These are phyloP conservation scores for Tortrix viridana DNA, from an alignment of 2,888 invertebrate genomes.

Conservation along the genomic window DNA sequence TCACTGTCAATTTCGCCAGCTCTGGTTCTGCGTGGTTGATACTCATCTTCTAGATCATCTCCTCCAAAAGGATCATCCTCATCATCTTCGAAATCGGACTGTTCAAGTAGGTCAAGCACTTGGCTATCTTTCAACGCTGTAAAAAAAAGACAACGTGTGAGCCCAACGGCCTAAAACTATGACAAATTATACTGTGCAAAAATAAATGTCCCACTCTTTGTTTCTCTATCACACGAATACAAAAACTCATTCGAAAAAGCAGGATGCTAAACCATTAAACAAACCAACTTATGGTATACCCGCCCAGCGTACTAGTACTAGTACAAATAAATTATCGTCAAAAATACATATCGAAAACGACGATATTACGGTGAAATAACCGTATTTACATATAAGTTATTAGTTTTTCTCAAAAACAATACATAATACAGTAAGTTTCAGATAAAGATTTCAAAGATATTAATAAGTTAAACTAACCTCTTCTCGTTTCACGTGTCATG, in stretches of 20 bases:
- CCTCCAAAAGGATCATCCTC: constrained; percentile 7
- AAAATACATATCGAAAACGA: constrained; percentile 13
- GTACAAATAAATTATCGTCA: constrained; percentile 12
- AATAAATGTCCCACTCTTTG: constrained; percentile 2
- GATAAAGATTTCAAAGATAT: constrained; percentile 10
- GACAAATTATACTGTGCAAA: constrained; percentile 1
- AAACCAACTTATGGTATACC: background rate
- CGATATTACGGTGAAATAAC: constrained; percentile 10
- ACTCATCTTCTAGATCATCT: constrained; percentile 3
- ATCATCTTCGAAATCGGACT: constrained; percentile 5
- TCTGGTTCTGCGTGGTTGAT: constrained; percentile 2
- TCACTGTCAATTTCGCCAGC: background rate
- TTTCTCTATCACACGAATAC: constrained; percentile 7
- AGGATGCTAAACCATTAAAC: background rate
- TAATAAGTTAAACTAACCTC: constrained; percentile 11
- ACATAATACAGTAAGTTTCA: constrained; percentile 3
- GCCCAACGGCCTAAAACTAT: constrained; percentile 10
- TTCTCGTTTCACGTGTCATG: constrained; percentile 1
- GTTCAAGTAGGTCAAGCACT: constrained; percentile 2
- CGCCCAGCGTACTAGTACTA: constrained; percentile 8
- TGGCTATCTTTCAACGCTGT: constrained; percentile 3
- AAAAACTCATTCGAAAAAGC: constrained; percentile 3
- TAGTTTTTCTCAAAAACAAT: constrained; percentile 7
- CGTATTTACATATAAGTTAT: constrained; percentile 10
- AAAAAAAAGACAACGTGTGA: background rate